Base-by-base conservation (phyloP, 2,113 vertebrate genomes). In the Brachyistius frenatus region DNA sequence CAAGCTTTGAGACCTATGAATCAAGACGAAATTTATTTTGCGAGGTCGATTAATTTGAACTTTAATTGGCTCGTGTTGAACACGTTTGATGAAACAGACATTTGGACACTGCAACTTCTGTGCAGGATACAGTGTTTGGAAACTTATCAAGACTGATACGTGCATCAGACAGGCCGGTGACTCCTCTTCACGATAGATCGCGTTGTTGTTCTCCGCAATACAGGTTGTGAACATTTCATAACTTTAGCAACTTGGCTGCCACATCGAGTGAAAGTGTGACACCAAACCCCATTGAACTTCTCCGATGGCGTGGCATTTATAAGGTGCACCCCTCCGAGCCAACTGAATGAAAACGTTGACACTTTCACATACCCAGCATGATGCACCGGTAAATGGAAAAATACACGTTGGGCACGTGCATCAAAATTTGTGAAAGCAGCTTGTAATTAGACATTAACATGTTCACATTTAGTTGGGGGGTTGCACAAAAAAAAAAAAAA, bases 141-240 rank as follows among this genome's bases (percentile, higher is more conserved):
- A 23, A 23, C 23, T 23, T 23, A 23, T 23, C 23, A 23, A 23
- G 23, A 23, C 23, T 23, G 23, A 23, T 23, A 23, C 23, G 23
- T 23, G 23, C 23, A 23, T 23, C 23, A 23, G 23, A 23, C 23
- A 23, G 23, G 23, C 23, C 23, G 23, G 23, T 23, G 23, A 23
- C 23, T 23, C 23, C 23, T 23, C 23, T 23, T 52, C 49, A 52
- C 13, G 7, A 2, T 6, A 23, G 23, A 23, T 23, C 23, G 23
- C 23, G 56, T 52, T 30, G 33, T 41, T 44, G 36, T 62, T 83
- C 31, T 74, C 47, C 66, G 70, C 58, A 54, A 76, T 53, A 68
- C 14, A 6, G 33, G 16, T 23, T 23, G 23, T 23, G 31, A 16
- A 5, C 3, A 16, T 36, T 62, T 62, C 62, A 1, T 53, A 23